Conservation (phyloP, 2,113 vertebrate species). For the Peromyscus maniculatus region DNA sequence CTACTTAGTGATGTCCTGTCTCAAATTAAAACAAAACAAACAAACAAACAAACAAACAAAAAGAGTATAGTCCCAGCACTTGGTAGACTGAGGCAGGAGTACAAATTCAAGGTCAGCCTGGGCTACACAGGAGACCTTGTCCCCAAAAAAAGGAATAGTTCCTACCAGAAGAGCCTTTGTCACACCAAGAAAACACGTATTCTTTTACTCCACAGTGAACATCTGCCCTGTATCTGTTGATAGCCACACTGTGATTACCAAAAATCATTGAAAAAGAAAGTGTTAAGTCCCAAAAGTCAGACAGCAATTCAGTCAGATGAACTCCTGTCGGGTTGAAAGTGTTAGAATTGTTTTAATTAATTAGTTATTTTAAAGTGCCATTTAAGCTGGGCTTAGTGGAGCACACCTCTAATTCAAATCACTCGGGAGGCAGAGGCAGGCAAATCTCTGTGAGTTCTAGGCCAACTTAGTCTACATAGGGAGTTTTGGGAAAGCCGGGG, state of each 20-base stretch:
- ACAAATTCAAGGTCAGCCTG: background rate
- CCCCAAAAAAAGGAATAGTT: background rate
- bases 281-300: no score
- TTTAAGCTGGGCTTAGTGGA: background rate
- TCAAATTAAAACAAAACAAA: background rate
- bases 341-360: background rate
- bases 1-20: background rate
- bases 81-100: background rate
- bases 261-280: background rate
- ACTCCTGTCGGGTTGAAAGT: background rate
- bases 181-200: background rate
- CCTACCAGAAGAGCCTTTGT: no score
- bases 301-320: background rate
- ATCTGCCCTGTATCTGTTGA: background rate
- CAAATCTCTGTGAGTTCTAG: background rate
- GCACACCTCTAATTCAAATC: background rate
- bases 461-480: background rate
- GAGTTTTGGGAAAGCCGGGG: background rate
- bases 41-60: background rate
- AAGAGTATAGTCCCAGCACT: background rate
- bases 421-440: background rate
- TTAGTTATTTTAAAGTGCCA: background rate
- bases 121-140: background rate
- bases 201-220: no score
- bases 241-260: fast-evolving